Evolutionary conservation across 2,797 vertebrate species (phyloP).

Genomic region (Sylvia borin): DNA sequence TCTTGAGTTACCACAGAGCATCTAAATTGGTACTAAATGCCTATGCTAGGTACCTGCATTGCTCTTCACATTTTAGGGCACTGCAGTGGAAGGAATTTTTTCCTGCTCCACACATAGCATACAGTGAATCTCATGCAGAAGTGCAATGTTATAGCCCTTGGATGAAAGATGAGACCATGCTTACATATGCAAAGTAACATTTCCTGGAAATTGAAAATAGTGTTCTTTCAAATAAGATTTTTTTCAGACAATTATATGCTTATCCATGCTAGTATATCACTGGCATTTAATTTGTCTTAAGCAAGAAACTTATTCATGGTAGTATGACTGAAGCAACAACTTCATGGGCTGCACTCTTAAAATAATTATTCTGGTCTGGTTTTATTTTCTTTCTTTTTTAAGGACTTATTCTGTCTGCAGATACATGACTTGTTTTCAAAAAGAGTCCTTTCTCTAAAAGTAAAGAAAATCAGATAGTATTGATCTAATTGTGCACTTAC

Average conservation of each 20-base stretch:
- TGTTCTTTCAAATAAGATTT: not conserved
- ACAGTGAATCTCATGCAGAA: not conserved
- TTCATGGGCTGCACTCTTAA: not conserved
- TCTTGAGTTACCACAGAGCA: not conserved
- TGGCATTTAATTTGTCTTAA: not conserved
- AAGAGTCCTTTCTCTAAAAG: not conserved
- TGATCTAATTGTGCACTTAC: conserved; percentile 13
- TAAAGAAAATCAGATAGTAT: conserved; percentile 41
- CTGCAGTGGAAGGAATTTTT: not conserved
- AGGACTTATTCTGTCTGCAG: not conserved
- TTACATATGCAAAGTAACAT: not conserved
- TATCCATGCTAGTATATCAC: not conserved
- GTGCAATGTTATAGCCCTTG: not conserved
- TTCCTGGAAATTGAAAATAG: not conserved
- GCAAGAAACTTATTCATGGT: not conserved
- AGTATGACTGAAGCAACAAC: not conserved
- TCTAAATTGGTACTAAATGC: not conserved
- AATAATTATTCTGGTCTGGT: not conserved
- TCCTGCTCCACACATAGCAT: fast-evolving
- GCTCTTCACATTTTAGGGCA: not conserved
- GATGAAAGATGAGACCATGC: not conserved
- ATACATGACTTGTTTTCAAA: not conserved
- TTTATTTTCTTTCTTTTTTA: not conserved
- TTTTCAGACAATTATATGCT: not conserved
- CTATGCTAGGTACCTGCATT: not conserved